A percentile compares a stretch with the other conserved stretches of the same genome.
Evolutionary conservation across 2,888 invertebrate genomes (phyloP).

Genomic region (Norana najaformis): DNA sequence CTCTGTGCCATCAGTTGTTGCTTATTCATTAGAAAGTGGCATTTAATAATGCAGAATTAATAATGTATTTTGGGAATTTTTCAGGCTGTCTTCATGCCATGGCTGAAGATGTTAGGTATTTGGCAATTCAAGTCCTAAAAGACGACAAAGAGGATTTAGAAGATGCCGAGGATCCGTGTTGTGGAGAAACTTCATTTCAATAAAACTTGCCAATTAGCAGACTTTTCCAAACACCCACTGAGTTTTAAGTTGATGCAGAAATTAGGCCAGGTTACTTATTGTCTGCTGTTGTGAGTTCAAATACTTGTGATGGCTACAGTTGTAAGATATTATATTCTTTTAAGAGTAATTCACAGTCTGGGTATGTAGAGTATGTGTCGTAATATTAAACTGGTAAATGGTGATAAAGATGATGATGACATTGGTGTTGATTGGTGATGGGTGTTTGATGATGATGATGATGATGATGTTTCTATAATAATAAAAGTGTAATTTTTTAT

Average conservation of each 20-base stretch:
- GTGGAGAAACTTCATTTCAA: neutral
- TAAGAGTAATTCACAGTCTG: neutral
- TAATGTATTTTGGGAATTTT: neutral
- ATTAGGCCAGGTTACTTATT: neutral
- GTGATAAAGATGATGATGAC: too few relatives aligned
- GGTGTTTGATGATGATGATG: too few relatives aligned
- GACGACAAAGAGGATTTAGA: neutral
- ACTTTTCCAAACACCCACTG: neutral
- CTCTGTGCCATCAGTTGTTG: too few relatives aligned
- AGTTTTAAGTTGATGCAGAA: neutral
- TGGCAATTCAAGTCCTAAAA: neutral
- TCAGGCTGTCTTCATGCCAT: neutral
- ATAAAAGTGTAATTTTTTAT: too few relatives aligned
- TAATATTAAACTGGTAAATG: too few relatives aligned
- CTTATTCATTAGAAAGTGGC: too few relatives aligned
- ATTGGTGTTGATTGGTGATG: too few relatives aligned
- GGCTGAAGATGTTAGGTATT: neutral
- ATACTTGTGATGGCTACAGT: too few relatives aligned
- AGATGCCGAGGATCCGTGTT: neutral
- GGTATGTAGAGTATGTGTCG: too few relatives aligned
- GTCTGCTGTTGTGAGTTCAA: neutral
- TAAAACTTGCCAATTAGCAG: neutral
- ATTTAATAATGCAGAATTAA: too few relatives aligned
- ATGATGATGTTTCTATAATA: too few relatives aligned
- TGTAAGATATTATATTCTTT: too few relatives aligned